Percentiles rank a stretch among this genome's conserved stretches.
phyloP scores from a whole-genome alignment of 2,888 invertebrate species.

The Megaustenia siamemsis region DNA sequence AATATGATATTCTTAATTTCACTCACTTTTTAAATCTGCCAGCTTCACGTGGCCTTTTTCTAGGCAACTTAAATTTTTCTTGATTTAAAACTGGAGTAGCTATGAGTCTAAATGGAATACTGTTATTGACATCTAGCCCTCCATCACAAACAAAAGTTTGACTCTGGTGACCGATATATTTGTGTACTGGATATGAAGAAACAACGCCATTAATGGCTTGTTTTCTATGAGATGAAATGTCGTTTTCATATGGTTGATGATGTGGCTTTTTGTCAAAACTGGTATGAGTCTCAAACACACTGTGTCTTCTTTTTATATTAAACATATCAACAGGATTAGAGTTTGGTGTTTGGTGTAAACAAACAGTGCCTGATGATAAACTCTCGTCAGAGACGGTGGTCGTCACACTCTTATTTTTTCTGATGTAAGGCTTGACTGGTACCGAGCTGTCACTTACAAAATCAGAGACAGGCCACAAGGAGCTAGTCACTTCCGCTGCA shows the following conservation, averaged over 20 bases:
- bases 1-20: too few species aligned
- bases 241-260: background rate
- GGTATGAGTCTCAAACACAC: background rate
- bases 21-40: background rate
- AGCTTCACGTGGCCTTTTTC: background rate
- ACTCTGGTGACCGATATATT: background rate
- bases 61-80: background rate
- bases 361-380: background rate
- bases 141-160: background rate
- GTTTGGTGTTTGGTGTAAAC: background rate
- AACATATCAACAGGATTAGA: background rate
- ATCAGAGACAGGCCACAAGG: background rate
- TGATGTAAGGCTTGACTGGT: conserved; percentile 36
- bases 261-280: background rate
- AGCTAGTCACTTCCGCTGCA: too few species aligned
- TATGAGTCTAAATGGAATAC: background rate
- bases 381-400: background rate
- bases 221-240: background rate
- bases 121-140: background rate
- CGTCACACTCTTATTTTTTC: background rate
- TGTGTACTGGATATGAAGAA: background rate
- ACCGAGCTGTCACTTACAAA: background rate
- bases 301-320: background rate
- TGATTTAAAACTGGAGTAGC: conserved; percentile 31
- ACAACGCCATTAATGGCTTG: background rate